Base-by-base conservation (phyloP, 2,797 vertebrate genomes). In the Trachurus trachurus region DNA sequence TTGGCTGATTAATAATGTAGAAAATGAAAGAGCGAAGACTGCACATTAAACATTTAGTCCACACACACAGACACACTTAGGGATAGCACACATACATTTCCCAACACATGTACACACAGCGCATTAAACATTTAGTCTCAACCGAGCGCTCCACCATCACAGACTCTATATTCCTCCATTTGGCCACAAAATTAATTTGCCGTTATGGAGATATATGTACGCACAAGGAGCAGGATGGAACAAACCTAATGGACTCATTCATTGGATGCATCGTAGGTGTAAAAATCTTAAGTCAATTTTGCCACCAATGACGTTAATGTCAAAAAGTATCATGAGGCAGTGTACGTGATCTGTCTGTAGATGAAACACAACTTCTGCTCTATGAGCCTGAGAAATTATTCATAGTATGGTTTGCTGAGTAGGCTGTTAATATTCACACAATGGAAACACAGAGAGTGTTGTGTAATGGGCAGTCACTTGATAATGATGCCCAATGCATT, bases 1-100 rank as follows among this genome's bases (percentile, higher is more conserved):
- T 78, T 85, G 72, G 73, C 77, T 89, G 81, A 88, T 89, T 80
- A 86, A 88, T 88, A 86, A 88, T 81, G 81, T 74, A 79, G 69
- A 78, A 87, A 87, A 82, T 78, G 47, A 47, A 83, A 83, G 68
- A 80, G 62, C 0, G 1, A 60, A 59, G 54, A 42, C 44, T 71
- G 65, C 60, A 73, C 61, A 83, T 85, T 80, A 83, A 83, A 87
- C 65, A 85, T 83, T 79, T 60, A 81, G 66, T 63, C 39, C 3
- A 60, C 22, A 53, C 52, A 34, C 66, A 72, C 19, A 60, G 37
- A 53, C 60, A 19, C 16, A 29, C 13, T 16, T 60, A 47, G n/a
- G 34, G 26, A 53, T 52, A 53, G 11, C 9, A 13, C 47, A 69
- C 65, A 74, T 13, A 77, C 37, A 56, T 59, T 16, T 34, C 19